Evolutionary conservation across 1,140 invertebrate genomes (phyloP), one percentile per base, ranked within the genome.

Genomic region (Periplaneta americana): DNA sequence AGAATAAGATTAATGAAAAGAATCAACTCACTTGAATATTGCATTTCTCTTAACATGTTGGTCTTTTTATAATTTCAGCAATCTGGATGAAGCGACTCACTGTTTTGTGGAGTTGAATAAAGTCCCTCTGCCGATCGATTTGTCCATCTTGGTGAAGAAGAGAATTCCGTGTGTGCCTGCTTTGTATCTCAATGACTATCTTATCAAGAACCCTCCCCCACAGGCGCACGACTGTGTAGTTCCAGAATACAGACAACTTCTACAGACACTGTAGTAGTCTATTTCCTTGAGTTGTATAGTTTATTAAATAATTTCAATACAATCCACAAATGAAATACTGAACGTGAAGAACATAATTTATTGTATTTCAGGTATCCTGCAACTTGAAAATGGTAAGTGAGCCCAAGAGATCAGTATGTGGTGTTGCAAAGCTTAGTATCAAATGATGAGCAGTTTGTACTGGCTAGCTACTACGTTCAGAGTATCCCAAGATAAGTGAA

Each of bases 41-140:
- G 77, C 28, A 82, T 81, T 78, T 82, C 31, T 80, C 48, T 74
- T 75, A 18, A 34, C 79, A 79, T 80, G 0, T 66, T 76, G 74
- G n/a, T n/a, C n/a, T 78, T n/a, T 34, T 81, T 34, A 76, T 34
- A 78, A 82, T 84, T 74, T 83, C 86, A 85, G 83, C 84, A 78
- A 75, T 48, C 84, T 86, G 15, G 83, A 86, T 17, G 87, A 87
- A 84, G 89, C 90, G 13, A 91, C 91, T 4, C 91, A 92, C 84
- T 91, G 90, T 76, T 91, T 93, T 75, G 85, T 92, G 2, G 91
- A 92, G 79, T 74, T 89, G 11, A 89, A 87, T 82, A 90, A 91
- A 86, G 82, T 88, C 3, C 85, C 87, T 8, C 88, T 89, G 31
- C 87, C 89, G 83, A 86, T 91, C 15, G 91, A 92, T 37, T 87